Percentiles rank a stretch among this genome's conserved stretches.
Conservation (phyloP, 2,113 vertebrate genomes). For the Corvus cornix region DNA sequence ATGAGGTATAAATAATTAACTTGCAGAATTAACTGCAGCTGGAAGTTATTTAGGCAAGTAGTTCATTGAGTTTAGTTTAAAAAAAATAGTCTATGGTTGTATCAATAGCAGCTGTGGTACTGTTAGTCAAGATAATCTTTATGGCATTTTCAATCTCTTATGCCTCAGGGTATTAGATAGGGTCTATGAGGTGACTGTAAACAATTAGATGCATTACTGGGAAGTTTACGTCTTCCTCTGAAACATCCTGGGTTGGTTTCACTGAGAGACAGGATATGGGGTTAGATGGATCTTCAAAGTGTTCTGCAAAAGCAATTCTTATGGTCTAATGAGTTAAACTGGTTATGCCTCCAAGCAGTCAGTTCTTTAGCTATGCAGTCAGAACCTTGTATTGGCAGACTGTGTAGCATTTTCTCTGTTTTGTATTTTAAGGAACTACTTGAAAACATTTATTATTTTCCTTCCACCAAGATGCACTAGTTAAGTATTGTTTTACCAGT, state of each 20-base stretch:
- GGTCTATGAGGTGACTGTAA: background rate
- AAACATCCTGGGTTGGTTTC: background rate
- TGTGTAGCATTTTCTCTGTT: background rate
- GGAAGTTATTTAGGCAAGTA: background rate
- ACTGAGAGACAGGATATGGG: background rate
- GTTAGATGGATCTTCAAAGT: background rate
- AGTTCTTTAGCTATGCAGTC: background rate
- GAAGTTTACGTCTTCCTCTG: background rate
- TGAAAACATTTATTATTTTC: background rate
- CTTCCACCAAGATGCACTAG: background rate
- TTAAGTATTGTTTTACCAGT: background rate
- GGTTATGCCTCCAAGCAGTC: background rate
- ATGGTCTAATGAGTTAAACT: background rate
- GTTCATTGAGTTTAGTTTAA: background rate
- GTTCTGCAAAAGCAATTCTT: background rate
- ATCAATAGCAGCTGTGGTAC: constrained; percentile 1
- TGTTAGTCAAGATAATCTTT: background rate
- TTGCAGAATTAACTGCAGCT: constrained; percentile 28
- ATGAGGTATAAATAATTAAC: constrained; percentile 20
- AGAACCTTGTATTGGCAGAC: background rate
- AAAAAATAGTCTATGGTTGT: background rate
- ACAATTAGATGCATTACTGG: background rate
- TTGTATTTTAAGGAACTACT: background rate
- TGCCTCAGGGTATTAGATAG: background rate
- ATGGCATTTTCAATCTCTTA: background rate